Evolutionary conservation across 2,888 invertebrate species (phyloP), one percentile per base, ranked within the genome.

Genomic region (Coenonympha arcania): DNA sequence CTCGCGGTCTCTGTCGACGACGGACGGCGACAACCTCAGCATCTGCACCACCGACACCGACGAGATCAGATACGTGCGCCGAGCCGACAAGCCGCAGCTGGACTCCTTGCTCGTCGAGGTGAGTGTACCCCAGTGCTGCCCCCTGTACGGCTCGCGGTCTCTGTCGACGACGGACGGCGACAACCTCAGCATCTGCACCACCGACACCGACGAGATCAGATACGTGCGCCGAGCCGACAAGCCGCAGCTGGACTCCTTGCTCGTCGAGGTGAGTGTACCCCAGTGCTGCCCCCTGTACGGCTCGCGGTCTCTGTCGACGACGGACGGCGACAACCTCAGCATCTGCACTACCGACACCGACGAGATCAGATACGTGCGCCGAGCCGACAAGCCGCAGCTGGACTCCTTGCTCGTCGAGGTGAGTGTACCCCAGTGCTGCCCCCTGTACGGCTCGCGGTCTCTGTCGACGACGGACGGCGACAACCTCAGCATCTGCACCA

Each of bases 11-110:
- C 66, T 81, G 8, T 82, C 79, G 0, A 71, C 65, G 30, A 63
- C 76, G 0, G 84, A 84, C 49, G 82, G 83, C 2, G 83, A 81
- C 66, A 76, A 79, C 57, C 43, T 81, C 24, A 81, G 81, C 60
- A 61, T 83, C 8, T 80, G 84, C 48, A 80, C 82, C 2, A 69
- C 69, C 0, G 81, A 81, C 62, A 76, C 80, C 0, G 83, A 80
- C 56, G 77, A 78, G 43, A 65, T 68, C 50, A 58, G 71, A 20
- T 55, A 52, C 24, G 43, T 42, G 11, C 49, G 53, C 3, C 51
- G 56, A 8, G 5, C 50, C 6, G 73, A 76, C 30, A 73, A 74
- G 42, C 74, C 75, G 39, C 71, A 67, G 13, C 62, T 78, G 0
- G 76, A 79, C 11, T 61, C 69, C 0, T 56, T 79, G 1, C 20